These are phyloP conservation scores for Planiliza haematocheilus DNA, from an alignment of 2,113 vertebrate species.

Conservation along the genomic window DNA sequence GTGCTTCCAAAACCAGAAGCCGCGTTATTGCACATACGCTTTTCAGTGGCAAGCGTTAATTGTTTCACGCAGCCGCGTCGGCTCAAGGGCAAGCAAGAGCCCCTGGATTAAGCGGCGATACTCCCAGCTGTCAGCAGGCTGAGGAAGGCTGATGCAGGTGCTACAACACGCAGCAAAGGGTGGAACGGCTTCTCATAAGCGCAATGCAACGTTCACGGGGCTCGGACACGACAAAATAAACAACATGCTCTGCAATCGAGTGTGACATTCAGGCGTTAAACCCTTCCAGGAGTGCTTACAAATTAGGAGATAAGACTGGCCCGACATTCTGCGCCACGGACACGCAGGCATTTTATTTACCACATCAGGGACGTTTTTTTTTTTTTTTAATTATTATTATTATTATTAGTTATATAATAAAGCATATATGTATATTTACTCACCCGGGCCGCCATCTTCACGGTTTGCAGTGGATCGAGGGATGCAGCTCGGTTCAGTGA, in stretches of 20 bases:
- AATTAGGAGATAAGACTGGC: neutral
- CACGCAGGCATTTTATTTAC: neutral
- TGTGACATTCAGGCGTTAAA: slow-evolving; percentile 57
- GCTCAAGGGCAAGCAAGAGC: slow-evolving; percentile 70
- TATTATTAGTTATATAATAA: too few relatives aligned
- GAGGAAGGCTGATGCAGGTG: neutral
- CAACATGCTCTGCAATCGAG: neutral
- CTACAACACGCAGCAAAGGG: neutral
- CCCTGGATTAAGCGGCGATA: slow-evolving; percentile 39
- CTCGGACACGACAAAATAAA: neutral
- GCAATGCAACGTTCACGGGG: neutral
- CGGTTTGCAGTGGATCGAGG: slow-evolving; percentile 50
- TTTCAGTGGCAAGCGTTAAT: neutral
- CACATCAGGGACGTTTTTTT: too few relatives aligned
- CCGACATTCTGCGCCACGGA: slow-evolving; percentile 47
- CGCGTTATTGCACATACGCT: neutral
- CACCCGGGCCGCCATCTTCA: slow-evolving; percentile 85
- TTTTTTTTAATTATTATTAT: too few relatives aligned
- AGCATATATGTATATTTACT: slow-evolving; percentile 27
- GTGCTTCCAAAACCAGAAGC: neutral
- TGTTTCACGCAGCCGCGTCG: slow-evolving; percentile 18
- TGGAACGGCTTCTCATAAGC: neutral
- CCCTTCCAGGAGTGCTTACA: neutral
- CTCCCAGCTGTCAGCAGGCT: neutral
- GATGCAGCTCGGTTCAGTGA: slow-evolving; percentile 40